Percentiles rank a stretch among this genome's conserved stretches.
Evolutionary conservation across 2,113 vertebrate genomes (phyloP).

Genomic region (Cygnus atratus): DNA sequence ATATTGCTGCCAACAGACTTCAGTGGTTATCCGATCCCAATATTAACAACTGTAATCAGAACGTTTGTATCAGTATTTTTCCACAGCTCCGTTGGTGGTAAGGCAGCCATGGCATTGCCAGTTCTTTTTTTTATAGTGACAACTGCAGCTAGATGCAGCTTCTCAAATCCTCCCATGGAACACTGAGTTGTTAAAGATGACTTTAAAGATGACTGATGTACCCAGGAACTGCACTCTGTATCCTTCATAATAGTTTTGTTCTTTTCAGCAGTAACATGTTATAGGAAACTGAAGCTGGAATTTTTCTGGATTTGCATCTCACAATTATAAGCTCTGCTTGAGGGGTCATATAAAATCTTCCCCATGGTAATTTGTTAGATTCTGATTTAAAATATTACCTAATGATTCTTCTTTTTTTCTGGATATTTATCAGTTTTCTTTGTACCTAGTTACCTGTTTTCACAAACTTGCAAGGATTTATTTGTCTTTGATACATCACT

Average conservation of each 20-base stretch:
- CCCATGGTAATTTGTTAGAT: not conserved
- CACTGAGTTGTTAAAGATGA: not conserved
- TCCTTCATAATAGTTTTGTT: not conserved
- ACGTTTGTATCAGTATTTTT: not conserved
- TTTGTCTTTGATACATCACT: not conserved
- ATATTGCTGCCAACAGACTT: not conserved
- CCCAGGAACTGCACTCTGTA: not conserved
- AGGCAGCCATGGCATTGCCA: not conserved
- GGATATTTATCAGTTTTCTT: not conserved
- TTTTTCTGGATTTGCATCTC: not conserved
- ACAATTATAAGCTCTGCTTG: not conserved
- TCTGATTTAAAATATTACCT: not conserved
- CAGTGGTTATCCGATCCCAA: not conserved
- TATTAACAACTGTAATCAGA: not conserved
- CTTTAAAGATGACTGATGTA: not conserved
- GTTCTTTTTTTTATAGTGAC: not conserved
- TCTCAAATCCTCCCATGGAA: not conserved
- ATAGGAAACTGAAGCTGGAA: not conserved
- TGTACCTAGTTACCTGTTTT: not conserved
- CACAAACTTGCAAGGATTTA: not conserved
- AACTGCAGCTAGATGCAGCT: not conserved
- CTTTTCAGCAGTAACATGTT: not conserved
- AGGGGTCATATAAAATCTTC: not conserved
- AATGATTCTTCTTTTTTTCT: not conserved
- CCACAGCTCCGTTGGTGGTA: not conserved